phyloP scores from a whole-genome alignment of 2,113 vertebrate species.

The Cyphomyrus plagiostoma region DNA sequence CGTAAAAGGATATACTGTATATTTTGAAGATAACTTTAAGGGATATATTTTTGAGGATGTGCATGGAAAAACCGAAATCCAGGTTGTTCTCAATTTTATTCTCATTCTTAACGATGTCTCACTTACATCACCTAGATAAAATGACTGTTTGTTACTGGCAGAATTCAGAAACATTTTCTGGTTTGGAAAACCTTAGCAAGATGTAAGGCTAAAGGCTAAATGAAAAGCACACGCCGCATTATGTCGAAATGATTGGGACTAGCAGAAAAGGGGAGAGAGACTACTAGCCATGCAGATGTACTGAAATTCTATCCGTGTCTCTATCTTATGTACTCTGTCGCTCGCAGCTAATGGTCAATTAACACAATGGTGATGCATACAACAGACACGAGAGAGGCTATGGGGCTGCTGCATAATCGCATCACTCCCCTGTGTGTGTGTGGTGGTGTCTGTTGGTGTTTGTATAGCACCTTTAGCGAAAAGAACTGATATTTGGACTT shows the following conservation, averaged over 20 bases:
- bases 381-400: not conserved
- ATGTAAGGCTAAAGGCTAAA: not conserved
- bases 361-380: not conserved
- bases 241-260: not conserved
- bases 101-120: not conserved
- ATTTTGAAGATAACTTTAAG: not conserved
- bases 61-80: not conserved
- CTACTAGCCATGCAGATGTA: not conserved
- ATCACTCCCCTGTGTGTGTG: not conserved
- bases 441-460: not conserved
- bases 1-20: not conserved
- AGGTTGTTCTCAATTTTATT: not conserved
- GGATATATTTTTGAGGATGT: not conserved
- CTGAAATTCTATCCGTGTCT: not conserved
- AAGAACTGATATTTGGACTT: not conserved
- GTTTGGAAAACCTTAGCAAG: not conserved
- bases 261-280: not conserved
- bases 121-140: not conserved
- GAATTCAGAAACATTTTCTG: not conserved
- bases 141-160: not conserved
- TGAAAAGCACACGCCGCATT: not conserved
- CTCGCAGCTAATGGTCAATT: not conserved
- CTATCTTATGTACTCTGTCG: not conserved
- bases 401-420: not conserved
- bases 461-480: not conserved